Evolutionary conservation across 2,797 vertebrate species (phyloP).

Genomic region (Urocyon cinereoargenteus): DNA sequence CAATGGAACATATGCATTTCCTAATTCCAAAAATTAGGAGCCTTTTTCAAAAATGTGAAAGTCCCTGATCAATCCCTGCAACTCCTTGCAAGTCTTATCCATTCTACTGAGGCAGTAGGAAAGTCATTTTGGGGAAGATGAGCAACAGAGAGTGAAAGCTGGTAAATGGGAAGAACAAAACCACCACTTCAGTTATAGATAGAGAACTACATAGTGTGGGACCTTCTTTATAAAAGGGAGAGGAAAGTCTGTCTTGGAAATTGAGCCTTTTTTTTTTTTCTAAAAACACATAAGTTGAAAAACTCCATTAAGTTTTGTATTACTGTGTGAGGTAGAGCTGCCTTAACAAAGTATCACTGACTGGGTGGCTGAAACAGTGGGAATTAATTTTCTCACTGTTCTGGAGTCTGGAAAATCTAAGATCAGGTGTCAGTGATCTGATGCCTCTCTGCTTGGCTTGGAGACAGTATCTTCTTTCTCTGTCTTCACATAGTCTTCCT

Average conservation of each 20-base stretch:
- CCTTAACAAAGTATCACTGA: neutral
- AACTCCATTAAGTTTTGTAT: neutral
- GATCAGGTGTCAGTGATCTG: neutral
- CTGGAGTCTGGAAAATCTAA: neutral
- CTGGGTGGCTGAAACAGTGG: neutral
- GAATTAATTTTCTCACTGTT: neutral
- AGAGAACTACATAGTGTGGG: neutral
- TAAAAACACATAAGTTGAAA: neutral
- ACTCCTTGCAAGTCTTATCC: neutral
- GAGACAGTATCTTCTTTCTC: neutral
- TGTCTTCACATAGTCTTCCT: neutral
- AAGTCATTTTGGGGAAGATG: neutral
- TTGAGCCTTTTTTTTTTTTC: neutral
- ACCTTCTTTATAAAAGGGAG: neutral
- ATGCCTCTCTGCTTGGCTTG: neutral
- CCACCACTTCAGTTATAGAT: neutral
- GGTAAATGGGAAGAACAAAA: neutral
- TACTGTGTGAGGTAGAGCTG: neutral
- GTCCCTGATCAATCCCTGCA: neutral
- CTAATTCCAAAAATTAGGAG: neutral
- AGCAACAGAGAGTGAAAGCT: neutral
- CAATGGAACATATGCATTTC: neutral
- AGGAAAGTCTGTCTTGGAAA: neutral
- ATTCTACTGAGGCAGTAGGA: neutral
- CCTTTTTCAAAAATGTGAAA: neutral